Conservation (phyloP, 1,140 invertebrate species). For the Riptortus pedestris region DNA sequence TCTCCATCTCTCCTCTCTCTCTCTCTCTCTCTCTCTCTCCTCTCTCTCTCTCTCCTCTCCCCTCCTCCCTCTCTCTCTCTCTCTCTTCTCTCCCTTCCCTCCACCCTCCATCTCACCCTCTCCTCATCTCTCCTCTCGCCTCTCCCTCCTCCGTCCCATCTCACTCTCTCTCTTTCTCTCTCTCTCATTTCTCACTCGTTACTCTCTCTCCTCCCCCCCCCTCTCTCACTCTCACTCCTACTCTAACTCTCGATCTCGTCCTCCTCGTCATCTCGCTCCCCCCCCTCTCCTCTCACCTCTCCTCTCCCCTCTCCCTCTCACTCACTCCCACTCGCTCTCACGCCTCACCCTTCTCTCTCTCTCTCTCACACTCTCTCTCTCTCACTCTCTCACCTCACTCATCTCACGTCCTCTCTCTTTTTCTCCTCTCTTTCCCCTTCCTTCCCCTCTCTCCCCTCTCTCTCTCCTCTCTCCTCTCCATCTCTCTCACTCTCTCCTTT, state of each 20-base stretch:
- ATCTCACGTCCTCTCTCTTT: no score
- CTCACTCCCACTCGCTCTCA: constrained; percentile 2
- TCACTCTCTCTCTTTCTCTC: constrained; percentile 9
- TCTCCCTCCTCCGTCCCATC: background rate
- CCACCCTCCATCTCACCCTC: background rate
- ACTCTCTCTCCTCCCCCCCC: background rate
- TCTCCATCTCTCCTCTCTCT: no score
- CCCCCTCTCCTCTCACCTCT: background rate
- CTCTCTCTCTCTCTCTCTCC: constrained; percentile 12
- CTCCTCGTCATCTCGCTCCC: background rate
- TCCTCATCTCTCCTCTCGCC: background rate
- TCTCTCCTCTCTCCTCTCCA: no score
- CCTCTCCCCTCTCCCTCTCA: background rate
- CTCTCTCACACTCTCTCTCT: background rate
- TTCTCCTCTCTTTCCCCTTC: no score
- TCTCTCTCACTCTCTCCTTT: no score
- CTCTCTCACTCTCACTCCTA: constrained; percentile 2
- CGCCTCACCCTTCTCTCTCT: background rate
- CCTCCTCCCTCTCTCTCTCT: constrained; percentile 8
- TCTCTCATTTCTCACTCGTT: background rate
- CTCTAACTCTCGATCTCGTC: background rate
- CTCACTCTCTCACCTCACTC: background rate
- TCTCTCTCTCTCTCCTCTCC: constrained; percentile 12
- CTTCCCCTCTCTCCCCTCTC: no score
- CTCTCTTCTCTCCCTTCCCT: constrained; percentile 5